Base-by-base conservation (phyloP, 1,140 invertebrate genomes). In the Leguminivora glycinivorella region DNA sequence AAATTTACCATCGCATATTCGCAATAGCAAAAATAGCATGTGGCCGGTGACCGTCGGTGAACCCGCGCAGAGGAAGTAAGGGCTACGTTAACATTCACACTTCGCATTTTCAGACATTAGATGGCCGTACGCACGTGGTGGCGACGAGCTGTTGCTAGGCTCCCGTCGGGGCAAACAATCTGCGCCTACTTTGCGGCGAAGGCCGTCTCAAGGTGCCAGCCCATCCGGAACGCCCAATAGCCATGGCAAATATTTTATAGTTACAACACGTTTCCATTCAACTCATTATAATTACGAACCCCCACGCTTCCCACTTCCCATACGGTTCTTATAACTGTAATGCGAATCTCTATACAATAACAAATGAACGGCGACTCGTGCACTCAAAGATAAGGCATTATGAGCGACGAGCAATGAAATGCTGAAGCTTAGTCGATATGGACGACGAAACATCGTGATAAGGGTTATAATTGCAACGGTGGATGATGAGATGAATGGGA, bases 161-260 rank as follows among this genome's bases (percentile, higher is more conserved):
- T 63, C 58, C 26, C 66, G 66, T 10, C n/a, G 66, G 66, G 31
- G 66, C 29, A 68, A 69, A 60, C 56, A 72, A 34, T 70, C 67
- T 29, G 66, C 52, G 69, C 56, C 56, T 75, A 17, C 17, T 72
- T 68, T 73, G 70, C 71, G 70, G 40, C 67, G 74, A 80, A 83
- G 81, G 81, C 69, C 74, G 71, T 69, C 68, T 75, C 74, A 82
- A 79, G 75, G 75, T 68, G 73, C 68, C 63, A 68, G 73, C 40
- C 72, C 74, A 76, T 68, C 75, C 73, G 75, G 71, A 79, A 81
- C 80, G 73, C 22, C 29, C 43, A 56, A 22, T 68, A 24, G 38
- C 26, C 66, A 68, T 31, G 58, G 58, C 26, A 63, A 66, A 73
- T 34, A 60, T 38, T 70, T 63, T 66, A 74, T 69, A 67, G 26